These are phyloP conservation scores for Myotis planiceps DNA, from an alignment of 2,797 vertebrate genomes.

Conservation along the genomic window DNA sequence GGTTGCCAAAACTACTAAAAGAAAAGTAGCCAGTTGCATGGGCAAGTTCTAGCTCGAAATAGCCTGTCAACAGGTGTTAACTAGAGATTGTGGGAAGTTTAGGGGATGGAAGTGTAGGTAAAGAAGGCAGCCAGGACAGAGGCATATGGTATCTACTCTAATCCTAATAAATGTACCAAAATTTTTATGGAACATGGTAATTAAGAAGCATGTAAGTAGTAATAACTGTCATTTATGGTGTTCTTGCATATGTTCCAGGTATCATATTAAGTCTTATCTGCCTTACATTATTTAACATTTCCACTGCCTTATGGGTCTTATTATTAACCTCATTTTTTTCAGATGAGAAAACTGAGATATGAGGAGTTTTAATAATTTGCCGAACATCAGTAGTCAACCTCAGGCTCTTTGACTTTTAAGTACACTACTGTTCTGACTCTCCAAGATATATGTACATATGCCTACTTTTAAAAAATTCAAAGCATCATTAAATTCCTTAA, in stretches of 20 bases:
- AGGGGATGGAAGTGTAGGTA: background rate
- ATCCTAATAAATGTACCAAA: background rate
- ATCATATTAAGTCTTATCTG: background rate
- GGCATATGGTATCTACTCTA: background rate
- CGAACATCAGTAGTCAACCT: slow-evolving; percentile 4
- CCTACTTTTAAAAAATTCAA: slow-evolving; percentile 44
- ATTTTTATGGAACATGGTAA: background rate
- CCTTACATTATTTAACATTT: background rate
- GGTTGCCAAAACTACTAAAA: too few species aligned
- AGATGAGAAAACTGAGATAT: slow-evolving; percentile 32
- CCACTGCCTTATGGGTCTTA: background rate
- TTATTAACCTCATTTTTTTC: slow-evolving; percentile 21
- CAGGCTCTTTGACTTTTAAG: slow-evolving; percentile 33
- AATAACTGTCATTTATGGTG: background rate
- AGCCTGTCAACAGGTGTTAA: too few species aligned
- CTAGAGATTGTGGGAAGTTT: background rate
- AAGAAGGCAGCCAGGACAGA: slow-evolving; percentile 1
- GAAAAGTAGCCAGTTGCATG: too few species aligned
- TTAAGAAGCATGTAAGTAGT: background rate
- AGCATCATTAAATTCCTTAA: slow-evolving; percentile 56
- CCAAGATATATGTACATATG: background rate
- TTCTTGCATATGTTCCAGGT: background rate
- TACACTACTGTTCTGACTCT: background rate
- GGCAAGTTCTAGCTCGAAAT: too few species aligned
- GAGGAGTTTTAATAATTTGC: slow-evolving; percentile 15